Evolutionary conservation across 23 tunicate genomes (phyloP), one percentile per base, ranked within the genome.

Genomic region (Phallusia fumigata): DNA sequence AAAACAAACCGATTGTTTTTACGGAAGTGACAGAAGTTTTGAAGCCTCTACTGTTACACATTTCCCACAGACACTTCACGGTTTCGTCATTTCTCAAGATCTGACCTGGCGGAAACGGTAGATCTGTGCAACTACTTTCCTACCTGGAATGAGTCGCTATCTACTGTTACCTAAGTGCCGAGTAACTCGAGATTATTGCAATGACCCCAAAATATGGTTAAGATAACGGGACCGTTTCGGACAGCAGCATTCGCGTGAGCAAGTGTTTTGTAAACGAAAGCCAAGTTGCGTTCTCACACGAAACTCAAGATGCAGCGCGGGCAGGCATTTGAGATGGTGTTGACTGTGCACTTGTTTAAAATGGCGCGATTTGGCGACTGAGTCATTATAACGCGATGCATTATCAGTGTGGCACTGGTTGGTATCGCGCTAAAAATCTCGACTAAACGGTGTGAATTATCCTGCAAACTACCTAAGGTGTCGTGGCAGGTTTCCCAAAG

Each of bases 161-260:
- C 69, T 58, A 21, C 16, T 22, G 69, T 58, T 58, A 58, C 69
- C 69, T 6, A 58, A 22, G 28, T 24, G 69, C 69, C 15, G 16
- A 24, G 69, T 58, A 58, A 58, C 69, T 6, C 69, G 69, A 58
- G 69, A 58, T 58, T 3, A 58, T 58, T 58, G 26, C 69, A 58
- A 24, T 58, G 69, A 40, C 47, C 47, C 47, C 47, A 40, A 40
- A 40, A 40, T 40, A 40, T 40, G 47, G 47, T 40, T 40, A 40
- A 40, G 47, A 58, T 58, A 58, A 58, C 26, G 28, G 11, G 69
- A 51, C 28, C 15, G 26, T 22, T 58, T 58, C 15, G 69, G 3
- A 16, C 69, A 5, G 28, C 69, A 58, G 13, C 69, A 58, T 24
- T 58, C 69, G 69, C 69, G 69, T 18, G 58, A 51, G 58, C 28